These are phyloP conservation scores for Decapterus maruadsi DNA, from an alignment of 2,797 vertebrate genomes.

Conservation along the genomic window DNA sequence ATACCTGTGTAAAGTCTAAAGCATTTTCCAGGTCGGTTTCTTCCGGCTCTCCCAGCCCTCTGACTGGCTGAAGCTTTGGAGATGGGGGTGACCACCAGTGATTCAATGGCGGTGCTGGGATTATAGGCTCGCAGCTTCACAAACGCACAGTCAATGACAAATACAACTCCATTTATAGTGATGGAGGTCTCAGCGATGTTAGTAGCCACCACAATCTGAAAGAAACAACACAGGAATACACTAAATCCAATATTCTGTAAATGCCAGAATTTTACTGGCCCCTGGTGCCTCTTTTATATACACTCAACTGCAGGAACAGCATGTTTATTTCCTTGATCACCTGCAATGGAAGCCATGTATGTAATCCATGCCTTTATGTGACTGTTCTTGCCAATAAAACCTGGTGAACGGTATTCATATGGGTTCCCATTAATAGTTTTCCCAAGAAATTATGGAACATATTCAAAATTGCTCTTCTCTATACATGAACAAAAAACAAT, in stretches of 20 bases:
- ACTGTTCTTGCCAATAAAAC: background rate
- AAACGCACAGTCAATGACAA: constrained; percentile 97
- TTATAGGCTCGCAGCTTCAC: constrained; percentile 97
- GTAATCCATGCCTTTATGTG: background rate
- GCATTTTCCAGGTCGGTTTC: constrained; percentile 95
- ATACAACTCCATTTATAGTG: constrained; percentile 93
- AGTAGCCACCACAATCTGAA: constrained; percentile 95
- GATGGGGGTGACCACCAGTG: constrained; percentile 95
- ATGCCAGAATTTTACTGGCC: background rate
- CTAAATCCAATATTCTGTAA: background rate
- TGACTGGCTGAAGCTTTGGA: constrained; percentile 97
- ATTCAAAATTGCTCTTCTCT: background rate
- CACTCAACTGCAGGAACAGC: background rate
- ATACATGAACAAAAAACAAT: background rate
- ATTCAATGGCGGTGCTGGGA: constrained; percentile 94
- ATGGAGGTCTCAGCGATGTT: constrained; percentile 98
- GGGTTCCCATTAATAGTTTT: background rate
- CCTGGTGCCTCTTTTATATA: background rate
- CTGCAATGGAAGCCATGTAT: background rate
- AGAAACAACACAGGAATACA: background rate
- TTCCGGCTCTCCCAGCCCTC: constrained; percentile 93
- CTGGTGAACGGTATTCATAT: no score
- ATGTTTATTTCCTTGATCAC: background rate
- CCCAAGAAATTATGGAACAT: background rate
- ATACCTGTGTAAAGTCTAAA: constrained; percentile 96